These are phyloP conservation scores for Neomorphus geoffroyi DNA, from an alignment of 2,797 vertebrate species.

Conservation along the genomic window DNA sequence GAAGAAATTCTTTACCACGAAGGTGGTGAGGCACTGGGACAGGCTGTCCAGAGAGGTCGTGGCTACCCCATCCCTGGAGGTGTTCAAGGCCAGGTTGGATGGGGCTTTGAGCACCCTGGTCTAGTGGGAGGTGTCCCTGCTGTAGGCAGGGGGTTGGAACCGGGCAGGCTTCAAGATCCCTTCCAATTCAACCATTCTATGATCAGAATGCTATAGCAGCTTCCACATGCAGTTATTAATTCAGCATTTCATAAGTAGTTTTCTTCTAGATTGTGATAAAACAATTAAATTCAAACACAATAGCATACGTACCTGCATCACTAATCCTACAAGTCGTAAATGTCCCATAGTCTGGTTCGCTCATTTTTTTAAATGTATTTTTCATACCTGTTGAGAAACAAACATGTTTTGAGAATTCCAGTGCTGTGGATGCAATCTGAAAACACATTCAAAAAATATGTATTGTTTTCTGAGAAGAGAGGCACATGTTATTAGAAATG, in stretches of 20 bases:
- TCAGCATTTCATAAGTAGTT: background rate
- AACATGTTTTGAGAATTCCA: slow-evolving; percentile 10
- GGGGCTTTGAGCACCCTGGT: background rate
- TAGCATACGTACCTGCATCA: slow-evolving; percentile 75
- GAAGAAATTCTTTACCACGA: too few relatives aligned
- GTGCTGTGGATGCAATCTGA: background rate
- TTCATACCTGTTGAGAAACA: slow-evolving; percentile 54
- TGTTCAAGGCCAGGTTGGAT: background rate
- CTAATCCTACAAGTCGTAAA: slow-evolving; percentile 67
- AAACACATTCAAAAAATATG: background rate
- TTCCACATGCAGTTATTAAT: background rate
- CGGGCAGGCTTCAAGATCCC: fast-evolving
- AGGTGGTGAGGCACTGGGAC: too few relatives aligned
- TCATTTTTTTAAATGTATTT: slow-evolving; percentile 63
- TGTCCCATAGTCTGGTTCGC: slow-evolving; percentile 56
- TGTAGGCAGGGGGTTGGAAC: too few relatives aligned
- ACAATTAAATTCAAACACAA: background rate
- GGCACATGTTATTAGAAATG: background rate
- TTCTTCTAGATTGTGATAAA: background rate
- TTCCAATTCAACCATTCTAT: background rate
- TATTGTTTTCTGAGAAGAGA: background rate
- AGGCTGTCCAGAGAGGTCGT: too few relatives aligned
- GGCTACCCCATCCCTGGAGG: background rate
- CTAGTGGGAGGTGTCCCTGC: fast-evolving
- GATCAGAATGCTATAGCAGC: background rate